Evolutionary conservation across 2,113 vertebrate genomes (phyloP).

Genomic region (Phylloscopus trochiloides): DNA sequence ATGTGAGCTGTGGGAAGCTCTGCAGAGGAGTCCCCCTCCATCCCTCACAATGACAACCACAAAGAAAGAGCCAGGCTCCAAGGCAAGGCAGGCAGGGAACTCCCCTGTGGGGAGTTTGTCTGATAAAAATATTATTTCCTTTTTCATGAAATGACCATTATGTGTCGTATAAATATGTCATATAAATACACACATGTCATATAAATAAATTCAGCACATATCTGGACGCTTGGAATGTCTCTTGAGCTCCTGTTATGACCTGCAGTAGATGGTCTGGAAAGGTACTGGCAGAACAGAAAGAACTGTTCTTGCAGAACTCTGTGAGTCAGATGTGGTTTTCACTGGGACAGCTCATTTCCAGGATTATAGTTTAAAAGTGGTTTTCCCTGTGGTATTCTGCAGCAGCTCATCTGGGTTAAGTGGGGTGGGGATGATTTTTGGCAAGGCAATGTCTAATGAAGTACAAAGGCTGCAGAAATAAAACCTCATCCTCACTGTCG

Average conservation of each 20-base stretch:
- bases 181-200: neutral
- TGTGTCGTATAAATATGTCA: neutral
- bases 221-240: neutral
- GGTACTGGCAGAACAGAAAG: neutral
- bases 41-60: accelerated
- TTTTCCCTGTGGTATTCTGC: neutral
- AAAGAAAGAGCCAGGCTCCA: neutral
- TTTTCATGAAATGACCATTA: neutral
- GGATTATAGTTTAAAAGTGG: neutral
- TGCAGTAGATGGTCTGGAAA: neutral
- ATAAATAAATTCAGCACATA: neutral
- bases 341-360: neutral
- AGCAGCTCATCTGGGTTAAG: neutral
- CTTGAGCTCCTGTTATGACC: neutral
- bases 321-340: neutral
- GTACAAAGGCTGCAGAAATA: neutral
- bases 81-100: neutral
- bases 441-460: neutral
- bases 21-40: accelerated
- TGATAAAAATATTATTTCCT: neutral
- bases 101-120: neutral
- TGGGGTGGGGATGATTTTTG: neutral
- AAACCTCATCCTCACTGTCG: neutral
- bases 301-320: neutral
- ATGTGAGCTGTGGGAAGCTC: neutral